Base-by-base conservation (phyloP, 1,140 invertebrate species). In the Vanessa atalanta region DNA sequence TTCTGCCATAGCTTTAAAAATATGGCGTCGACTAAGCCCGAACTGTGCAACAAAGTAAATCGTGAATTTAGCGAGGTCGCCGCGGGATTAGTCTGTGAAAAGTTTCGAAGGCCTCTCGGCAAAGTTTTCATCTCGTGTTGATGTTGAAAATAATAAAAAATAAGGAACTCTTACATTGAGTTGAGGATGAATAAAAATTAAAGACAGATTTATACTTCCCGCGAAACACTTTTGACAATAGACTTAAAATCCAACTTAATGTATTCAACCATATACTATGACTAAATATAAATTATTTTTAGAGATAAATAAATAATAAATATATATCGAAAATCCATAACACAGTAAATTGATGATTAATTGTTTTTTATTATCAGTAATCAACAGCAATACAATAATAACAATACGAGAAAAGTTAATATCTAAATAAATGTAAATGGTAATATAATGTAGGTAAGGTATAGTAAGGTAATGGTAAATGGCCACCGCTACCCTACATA, bases 111-210 rank as follows among this genome's bases (percentile, higher is more conserved):
- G 76, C 79, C 80, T 78, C 74, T 72, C 66, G 77, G 73, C 50
- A 73, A 89, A 91, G 86, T 90, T 90, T 88, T 85, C 88, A 87
- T 88, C 88, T 87, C 82, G 80, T 84, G 80, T 89, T 87, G 81
- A 88, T 85, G 86, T 83, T 83, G 79, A 79, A 85, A 86, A 85
- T 84, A 88, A 88, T 23, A 57, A 86, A 81, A 88, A 85, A 84
- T 75, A 85, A 71, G 64, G 77, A 83, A 85, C 80, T 78, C 79
- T 78, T 72, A 80, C 75, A 77, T 60, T 23, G 65, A 71, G 71
- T 79, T 78, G 81, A 72, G 72, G 80, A 80, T 76, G 75, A 77
- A 65, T 14, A 14, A 65, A 80, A 85, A 88, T 87, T 85, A 87
- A 72, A 20, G 51, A 47, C 23, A 23, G 61, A 47, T 51, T 16